Conservation (phyloP, 30 jellyfish, hydroid and myxozoan genomes). For the Cassiopea andromeda region DNA sequence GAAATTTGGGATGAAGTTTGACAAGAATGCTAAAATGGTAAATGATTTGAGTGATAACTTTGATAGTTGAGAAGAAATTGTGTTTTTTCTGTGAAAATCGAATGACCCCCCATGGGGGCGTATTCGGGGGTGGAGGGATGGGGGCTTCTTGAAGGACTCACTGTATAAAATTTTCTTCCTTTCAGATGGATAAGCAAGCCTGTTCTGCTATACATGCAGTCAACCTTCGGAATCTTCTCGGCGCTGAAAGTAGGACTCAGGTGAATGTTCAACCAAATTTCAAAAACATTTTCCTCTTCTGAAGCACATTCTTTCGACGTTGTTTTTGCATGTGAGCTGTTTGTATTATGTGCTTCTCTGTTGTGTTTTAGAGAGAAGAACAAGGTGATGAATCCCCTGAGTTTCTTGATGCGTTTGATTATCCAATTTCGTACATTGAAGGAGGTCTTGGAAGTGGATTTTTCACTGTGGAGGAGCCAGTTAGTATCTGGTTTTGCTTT, state of each 20-base stretch:
- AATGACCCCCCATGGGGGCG: too few species aligned
- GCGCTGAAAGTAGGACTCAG: conserved; percentile 99
- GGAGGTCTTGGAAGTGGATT: conserved; percentile 98
- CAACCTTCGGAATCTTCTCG: conserved; percentile 95
- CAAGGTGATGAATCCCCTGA: conserved; percentile 98
- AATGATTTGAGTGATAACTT: too few species aligned
- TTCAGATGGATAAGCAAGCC: conserved; percentile 95
- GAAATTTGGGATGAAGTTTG: too few species aligned
- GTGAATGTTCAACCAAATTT: neutral
- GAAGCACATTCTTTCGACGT: too few species aligned
- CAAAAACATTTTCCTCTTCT: too few species aligned
- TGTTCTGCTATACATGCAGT: conserved; percentile 99
- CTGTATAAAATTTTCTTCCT: neutral
- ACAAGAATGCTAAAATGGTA: too few species aligned
- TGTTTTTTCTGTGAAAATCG: too few species aligned
- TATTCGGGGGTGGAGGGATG: too few species aligned
- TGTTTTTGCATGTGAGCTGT: neutral
- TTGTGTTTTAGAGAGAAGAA: conserved; percentile 87
- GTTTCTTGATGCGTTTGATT: conserved; percentile 79
- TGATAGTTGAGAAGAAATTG: too few species aligned
- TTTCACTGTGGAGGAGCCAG: conserved; percentile 95
- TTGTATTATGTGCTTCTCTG: neutral
- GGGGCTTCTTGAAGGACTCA: too few species aligned
- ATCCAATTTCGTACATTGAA: conserved; percentile 95
- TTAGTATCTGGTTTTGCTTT: conserved; percentile 16